Percentiles rank a stretch among this genome's conserved stretches.
Evolutionary conservation across 2,113 vertebrate species (phyloP).

Genomic region (Pitta sordida): DNA sequence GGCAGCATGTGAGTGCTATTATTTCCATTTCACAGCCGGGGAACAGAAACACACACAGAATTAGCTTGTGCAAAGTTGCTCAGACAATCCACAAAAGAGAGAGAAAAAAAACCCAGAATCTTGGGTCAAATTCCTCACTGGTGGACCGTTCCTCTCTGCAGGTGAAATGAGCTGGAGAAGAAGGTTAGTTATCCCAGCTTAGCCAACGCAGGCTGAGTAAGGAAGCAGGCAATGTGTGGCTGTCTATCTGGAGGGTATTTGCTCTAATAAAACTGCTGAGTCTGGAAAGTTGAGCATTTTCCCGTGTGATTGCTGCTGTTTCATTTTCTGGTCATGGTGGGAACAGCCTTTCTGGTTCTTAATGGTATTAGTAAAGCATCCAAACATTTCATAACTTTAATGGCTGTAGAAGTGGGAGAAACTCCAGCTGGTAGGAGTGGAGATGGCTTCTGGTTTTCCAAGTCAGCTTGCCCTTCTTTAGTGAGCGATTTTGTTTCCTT

Average conservation of each 20-base stretch:
- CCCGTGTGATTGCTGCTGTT: constrained; percentile 52
- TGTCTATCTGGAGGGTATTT: constrained; percentile 28
- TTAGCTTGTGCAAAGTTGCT: not conserved
- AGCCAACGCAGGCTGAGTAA: not conserved
- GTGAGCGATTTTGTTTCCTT: not conserved
- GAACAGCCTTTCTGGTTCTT: constrained; percentile 63
- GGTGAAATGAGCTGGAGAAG: not conserved
- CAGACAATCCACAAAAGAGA: not conserved
- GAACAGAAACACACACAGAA: not conserved
- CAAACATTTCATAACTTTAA: constrained; percentile 58
- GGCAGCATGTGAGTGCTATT: not conserved
- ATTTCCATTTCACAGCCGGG: not conserved
- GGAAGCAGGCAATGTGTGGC: not conserved
- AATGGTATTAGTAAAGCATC: constrained; percentile 56
- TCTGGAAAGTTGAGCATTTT: constrained; percentile 50
- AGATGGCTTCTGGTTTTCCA: constrained; percentile 31
- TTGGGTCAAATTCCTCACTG: not conserved
- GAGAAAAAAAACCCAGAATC: not conserved
- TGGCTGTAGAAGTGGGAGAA: constrained; percentile 51
- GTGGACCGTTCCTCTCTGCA: not conserved
- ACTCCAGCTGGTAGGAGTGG: constrained; percentile 44
- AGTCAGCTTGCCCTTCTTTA: not conserved
- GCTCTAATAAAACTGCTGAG: constrained; percentile 44
- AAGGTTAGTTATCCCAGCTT: not conserved
- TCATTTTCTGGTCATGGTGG: constrained; percentile 58